Base-by-base conservation (phyloP, 2,113 vertebrate genomes). In the Centropus bengalensis region DNA sequence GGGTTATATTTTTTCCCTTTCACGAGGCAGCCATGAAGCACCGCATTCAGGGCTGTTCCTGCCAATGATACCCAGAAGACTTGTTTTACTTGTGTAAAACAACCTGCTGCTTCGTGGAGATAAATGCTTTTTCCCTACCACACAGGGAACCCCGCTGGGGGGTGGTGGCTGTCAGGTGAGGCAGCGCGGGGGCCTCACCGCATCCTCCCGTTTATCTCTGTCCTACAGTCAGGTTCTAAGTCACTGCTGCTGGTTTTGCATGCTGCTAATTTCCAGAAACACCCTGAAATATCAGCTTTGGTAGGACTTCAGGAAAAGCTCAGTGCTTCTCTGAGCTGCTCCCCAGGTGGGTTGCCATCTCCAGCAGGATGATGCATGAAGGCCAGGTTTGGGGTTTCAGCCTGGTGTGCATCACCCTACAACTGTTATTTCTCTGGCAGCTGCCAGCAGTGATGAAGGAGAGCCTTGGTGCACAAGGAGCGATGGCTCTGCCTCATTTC, bases 401-500 rank as follows among this genome's bases (percentile, higher is more conserved):
- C 45, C 73, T 56, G 44, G 9, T 64, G 11, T 55, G 32, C 49
- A 32, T 12, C 44, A 56, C 36, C 74, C 60, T 38, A 67, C 54
- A 78, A 7, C 33, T 62, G 54, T 14, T 38, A 14, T 36, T 73
- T 16, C 42, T 38, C 3, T 33, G 63, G 51, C 18, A 86, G 45
- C n/a, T 88, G 45, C 49, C 77, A 73, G n/a, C 26, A 14, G 32
- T 45, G 30, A 51, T 77, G 80, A 64, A 59, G 64, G 38, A 86
- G 33, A 81, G 32, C 38, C 30, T n/a, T 3, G 2, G 36, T 0
- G 0, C 15, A 28, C 0, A 0, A 12, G 69, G 40, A 42, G 28
- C 0, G 0, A 15, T 1, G 6, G 38, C 26, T 77, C 42, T 62
- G 36, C 66, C 56, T 74, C 0, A 0, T 52, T 79, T 36, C 36